phyloP scores from a whole-genome alignment of 2,797 vertebrate genomes.

The Lophius americanus region DNA sequence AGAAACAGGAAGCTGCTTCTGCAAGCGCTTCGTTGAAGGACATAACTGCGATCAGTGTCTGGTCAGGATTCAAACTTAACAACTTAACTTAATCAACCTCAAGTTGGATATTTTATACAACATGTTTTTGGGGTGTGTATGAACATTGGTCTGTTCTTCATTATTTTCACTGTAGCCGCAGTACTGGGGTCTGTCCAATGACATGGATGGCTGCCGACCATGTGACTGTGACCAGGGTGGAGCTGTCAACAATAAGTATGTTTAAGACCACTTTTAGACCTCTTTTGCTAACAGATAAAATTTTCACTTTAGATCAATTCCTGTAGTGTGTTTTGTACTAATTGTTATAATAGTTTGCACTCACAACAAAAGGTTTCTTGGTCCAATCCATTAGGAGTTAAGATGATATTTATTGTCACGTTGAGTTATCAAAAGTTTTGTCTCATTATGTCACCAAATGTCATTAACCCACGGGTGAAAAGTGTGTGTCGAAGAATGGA shows the following conservation, averaged over 20 bases:
- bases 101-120: not conserved
- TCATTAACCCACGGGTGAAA: too few species aligned
- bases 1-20: slow-evolving; percentile 89
- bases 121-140: slow-evolving; percentile 1
- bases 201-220: slow-evolving; percentile 92
- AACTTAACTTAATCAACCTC: not conserved
- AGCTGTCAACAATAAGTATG: slow-evolving; percentile 88
- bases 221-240: slow-evolving; percentile 95
- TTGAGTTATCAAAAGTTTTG: too few species aligned
- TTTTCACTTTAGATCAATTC: too few species aligned
- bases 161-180: slow-evolving; percentile 80
- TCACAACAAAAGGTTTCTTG: too few species aligned
- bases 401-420: too few species aligned
- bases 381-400: too few species aligned
- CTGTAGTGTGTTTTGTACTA: too few species aligned
- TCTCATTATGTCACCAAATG: too few species aligned
- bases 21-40: slow-evolving; percentile 92
- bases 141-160: not conserved
- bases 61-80: slow-evolving; percentile 76
- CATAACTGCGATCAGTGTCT: slow-evolving; percentile 88
- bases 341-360: too few species aligned
- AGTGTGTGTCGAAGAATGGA: too few species aligned
- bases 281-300: too few species aligned
- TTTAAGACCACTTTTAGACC: not conserved
- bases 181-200: slow-evolving; percentile 94